These are phyloP conservation scores for Anaspis maculata DNA, from an alignment of 2,888 invertebrate species.

Conservation along the genomic window DNA sequence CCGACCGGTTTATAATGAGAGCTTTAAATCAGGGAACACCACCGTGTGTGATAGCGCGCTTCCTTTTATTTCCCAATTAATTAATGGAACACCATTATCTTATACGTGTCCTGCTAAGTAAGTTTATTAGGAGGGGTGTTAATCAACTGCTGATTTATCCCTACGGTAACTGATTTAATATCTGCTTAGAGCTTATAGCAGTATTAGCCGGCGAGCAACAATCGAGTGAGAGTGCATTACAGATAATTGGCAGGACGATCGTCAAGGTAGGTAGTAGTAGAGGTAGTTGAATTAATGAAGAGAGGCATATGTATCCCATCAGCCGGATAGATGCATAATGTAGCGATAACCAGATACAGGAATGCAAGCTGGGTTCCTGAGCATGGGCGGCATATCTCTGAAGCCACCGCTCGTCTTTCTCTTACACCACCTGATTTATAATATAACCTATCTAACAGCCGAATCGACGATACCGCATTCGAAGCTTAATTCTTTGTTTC, in stretches of 20 bases:
- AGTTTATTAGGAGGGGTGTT: no score
- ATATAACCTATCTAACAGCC: conserved; percentile 1
- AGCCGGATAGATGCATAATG: conserved; percentile 20
- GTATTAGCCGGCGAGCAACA: no score
- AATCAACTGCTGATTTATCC: no score
- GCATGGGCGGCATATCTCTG: conserved; percentile 8
- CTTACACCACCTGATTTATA: conserved; percentile 13
- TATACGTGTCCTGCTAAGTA: no score
- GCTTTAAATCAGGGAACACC: no score
- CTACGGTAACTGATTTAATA: no score
- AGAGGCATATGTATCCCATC: conserved; percentile 8
- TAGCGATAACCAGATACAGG: conserved; percentile 22
- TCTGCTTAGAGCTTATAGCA: no score
- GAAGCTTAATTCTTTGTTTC: conserved; percentile 7
- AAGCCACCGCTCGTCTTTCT: conserved; percentile 10
- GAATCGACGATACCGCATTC: conserved; percentile 10
- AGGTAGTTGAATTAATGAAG: conserved; percentile 14
- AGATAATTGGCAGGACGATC: conserved; percentile 9
- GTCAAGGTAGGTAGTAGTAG: conserved; percentile 4
- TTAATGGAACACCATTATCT: no score
- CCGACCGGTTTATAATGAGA: no score
- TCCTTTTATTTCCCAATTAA: no score
- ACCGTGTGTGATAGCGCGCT: no score
- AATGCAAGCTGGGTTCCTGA: conserved; percentile 15
- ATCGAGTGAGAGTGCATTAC: conserved; percentile 4